Percentiles rank a stretch among this genome's conserved stretches.
Evolutionary conservation across 1,140 invertebrate genomes (phyloP).

Genomic region (Bombus vancouverensis): DNA sequence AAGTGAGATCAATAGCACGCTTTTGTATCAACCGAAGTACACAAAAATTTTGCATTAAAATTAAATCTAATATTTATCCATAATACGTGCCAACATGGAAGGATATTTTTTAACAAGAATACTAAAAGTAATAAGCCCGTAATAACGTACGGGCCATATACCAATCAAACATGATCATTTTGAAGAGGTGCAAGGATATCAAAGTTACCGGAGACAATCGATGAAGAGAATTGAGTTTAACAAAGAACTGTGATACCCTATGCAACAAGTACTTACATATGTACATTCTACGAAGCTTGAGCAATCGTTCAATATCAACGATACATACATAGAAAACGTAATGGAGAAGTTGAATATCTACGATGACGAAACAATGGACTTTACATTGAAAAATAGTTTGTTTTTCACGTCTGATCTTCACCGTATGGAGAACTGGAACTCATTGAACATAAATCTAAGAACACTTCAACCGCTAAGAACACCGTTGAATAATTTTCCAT

Average conservation of each 20-base stretch:
- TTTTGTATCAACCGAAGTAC: no score
- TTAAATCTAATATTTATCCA: no score
- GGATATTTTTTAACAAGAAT: no score
- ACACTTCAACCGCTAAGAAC: constrained; percentile 4
- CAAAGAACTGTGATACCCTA: not conserved
- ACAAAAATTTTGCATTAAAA: no score
- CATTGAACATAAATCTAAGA: constrained; percentile 46
- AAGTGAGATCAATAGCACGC: no score
- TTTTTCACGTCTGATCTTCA: constrained; percentile 24
- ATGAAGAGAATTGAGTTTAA: constrained; percentile 10
- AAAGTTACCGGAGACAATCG: constrained; percentile 19
- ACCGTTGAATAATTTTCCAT: constrained; percentile 21
- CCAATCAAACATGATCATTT: no score
- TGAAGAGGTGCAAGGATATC: constrained; percentile 12
- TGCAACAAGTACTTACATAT: not conserved
- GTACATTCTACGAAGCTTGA: no score
- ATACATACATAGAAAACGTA: no score
- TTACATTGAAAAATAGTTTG: constrained; percentile 32
- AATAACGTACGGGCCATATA: no score
- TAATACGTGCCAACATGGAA: no score
- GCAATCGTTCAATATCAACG: not conserved
- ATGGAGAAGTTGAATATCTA: not conserved
- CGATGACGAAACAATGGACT: constrained; percentile 15
- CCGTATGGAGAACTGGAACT: constrained; percentile 17
- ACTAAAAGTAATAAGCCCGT: no score